Base-by-base conservation (phyloP, 1,140 invertebrate genomes). In the Coptotermes formosanus region DNA sequence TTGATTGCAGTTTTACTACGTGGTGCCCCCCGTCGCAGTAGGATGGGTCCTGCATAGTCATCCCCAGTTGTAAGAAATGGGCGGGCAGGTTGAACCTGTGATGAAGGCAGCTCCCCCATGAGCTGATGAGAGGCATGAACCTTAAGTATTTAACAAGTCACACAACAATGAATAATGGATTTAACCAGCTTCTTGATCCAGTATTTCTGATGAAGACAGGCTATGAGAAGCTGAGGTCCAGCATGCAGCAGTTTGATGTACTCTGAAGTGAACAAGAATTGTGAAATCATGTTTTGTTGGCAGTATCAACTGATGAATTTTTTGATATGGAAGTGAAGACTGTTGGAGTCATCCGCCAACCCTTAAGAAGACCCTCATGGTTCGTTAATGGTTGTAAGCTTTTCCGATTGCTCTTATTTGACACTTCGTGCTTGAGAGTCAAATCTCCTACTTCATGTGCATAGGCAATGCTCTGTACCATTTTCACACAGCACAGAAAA, bases 11-110 rank as follows among this genome's bases (percentile, higher is more conserved):
- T 88, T 30, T 86, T 85, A 38, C 88, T 88, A 32, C 89, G 87
- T 25, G 88, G 85, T 43, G 87, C 87, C 38, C 86, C 85, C 11
- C 86, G 86, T 88, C 89, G 91, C 14, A 91, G 87, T 0, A 87
- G 30, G 45, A 92, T 90, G 1, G 91, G 91, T 0, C 91, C 91
- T 16, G 89, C 89, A 85, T 89, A 91, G 86, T 92, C 91, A 1
- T 91, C 87, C 14, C 91, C 92, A n/a, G 87, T 85, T 44, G 88
- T 86, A 64, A 86, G 30, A 87, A 92, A 91, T 11, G 89, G 84
- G 32, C 86, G 82, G 14, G 88, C 43, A 21, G 88, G 86, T 38
- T 32, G 88, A 0, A 91, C 88, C 69, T 90, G 44, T 45, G 87
- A 64, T 44, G 21, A 38, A 8, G 90, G 90, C 3, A 91, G 85